Evolutionary conservation across 2,113 vertebrate genomes (phyloP), one percentile per base, ranked within the genome.

Genomic region (Catharus bicknelli): DNA sequence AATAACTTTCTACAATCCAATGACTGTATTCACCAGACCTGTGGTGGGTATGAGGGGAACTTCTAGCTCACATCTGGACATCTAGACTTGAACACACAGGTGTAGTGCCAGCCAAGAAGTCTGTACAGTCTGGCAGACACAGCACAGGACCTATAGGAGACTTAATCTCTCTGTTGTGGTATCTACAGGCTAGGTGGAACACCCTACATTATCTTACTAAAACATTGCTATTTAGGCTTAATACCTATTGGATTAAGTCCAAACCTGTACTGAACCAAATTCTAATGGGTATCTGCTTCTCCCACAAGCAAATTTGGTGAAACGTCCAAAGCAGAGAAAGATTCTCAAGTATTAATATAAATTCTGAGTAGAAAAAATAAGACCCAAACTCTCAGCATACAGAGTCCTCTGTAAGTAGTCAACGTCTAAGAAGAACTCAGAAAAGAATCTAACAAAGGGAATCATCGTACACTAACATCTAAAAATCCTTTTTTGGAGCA

Each of bases 351-450:
- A 58, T 34, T 48, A 70, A 42, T 15, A 6, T 38, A 82, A 88
- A 85, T 72, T 75, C 30, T 63, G 7, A 36, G 18, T 22, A 54
- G 29, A 59, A 83, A 86, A 76, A 77, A 6, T 11, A 73, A 61
- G 36, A 69, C 19, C 18, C 5, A 82, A 66, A 15, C 0, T 4
- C 17, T 7, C 21, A 51, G 8, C 0, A 0, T 15, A 38, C 20
- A 48, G 3, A 51, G 16, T n/a, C 15, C 17, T 68, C 17, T 2
- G 0, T 62, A 86, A 69, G 7, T 4, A 68, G 12, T 36, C 47
- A 66, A 7, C 50, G 9, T 22, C 34, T 25, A 67, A 34, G 7
- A n/a, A 55, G 6, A 83, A 50, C 19, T 18, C 19, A 62, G 42
- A 69, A 92, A 18, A 86, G 6, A 87, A 26, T 45, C 21, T 25